Percentiles rank a stretch among this genome's conserved stretches.
phyloP scores from a whole-genome alignment of 2,113 vertebrate genomes.

The Pyxicephalus adspersus region DNA sequence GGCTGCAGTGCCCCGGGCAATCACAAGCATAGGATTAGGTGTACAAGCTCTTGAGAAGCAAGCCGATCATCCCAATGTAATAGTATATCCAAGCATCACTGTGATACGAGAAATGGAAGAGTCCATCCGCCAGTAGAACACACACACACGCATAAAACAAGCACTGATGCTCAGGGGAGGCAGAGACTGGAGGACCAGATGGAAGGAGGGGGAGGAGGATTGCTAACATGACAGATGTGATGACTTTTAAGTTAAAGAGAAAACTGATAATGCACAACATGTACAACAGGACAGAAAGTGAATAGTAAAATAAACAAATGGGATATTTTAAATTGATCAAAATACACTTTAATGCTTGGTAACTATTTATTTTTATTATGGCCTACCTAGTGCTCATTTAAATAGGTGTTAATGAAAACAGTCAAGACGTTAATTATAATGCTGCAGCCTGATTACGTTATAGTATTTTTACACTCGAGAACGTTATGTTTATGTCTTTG shows the following conservation, averaged over 20 bases:
- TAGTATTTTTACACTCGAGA: too few species aligned
- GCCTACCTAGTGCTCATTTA: too few species aligned
- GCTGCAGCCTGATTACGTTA: too few species aligned
- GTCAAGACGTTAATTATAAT: too few species aligned
- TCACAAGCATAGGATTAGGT: conserved; percentile 82
- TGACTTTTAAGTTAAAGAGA: conserved; percentile 63
- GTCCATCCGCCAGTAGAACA: conserved; percentile 60
- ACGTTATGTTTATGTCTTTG: too few species aligned
- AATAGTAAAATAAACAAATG: conserved; percentile 8
- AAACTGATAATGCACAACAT: conserved; percentile 57
- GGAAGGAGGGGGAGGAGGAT: conserved; percentile 65
- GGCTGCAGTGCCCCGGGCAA: conserved; percentile 67
- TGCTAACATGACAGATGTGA: conserved; percentile 64
- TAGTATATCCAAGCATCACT: conserved; percentile 59
- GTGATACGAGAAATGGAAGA: conserved; percentile 63
- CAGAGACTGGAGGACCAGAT: conserved; percentile 58
- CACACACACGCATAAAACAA: conserved; percentile 51
- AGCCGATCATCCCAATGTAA: conserved; percentile 73
- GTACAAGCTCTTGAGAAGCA: conserved; percentile 70
- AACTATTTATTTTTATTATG: neutral
- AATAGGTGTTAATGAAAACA: too few species aligned
- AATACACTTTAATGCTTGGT: neutral
- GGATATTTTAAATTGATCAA: neutral
- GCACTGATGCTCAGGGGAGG: conserved; percentile 34
- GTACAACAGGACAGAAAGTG: conserved; percentile 32